phyloP scores from a whole-genome alignment of 2,888 invertebrate genomes.

The Frankliniella fusca region DNA sequence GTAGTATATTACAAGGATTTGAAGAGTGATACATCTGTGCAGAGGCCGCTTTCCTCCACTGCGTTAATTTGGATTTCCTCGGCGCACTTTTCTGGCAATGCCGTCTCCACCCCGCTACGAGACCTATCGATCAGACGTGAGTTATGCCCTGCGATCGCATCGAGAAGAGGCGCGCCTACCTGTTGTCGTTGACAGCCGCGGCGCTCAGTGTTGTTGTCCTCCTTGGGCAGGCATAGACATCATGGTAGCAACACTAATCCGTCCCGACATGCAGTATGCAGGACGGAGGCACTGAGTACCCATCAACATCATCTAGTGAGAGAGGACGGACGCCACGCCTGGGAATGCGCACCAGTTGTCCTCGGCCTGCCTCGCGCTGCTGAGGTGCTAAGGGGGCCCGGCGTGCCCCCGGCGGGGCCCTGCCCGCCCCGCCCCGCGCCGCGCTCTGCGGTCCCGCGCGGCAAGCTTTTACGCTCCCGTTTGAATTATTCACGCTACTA shows the following conservation, averaged over 20 bases:
- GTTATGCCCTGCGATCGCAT: too few relatives aligned
- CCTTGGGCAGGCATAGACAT: background rate
- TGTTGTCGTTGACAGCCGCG: too few relatives aligned
- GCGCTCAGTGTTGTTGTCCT: too few relatives aligned
- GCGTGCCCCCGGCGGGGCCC: background rate
- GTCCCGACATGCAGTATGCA: background rate
- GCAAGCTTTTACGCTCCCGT: constrained; percentile 23
- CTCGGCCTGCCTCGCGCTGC: background rate
- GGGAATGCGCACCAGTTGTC: background rate
- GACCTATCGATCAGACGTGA: too few relatives aligned
- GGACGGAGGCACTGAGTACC: background rate
- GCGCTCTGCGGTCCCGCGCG: constrained; percentile 7
- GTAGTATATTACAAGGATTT: too few relatives aligned
- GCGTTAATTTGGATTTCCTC: too few relatives aligned
- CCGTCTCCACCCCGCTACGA: too few relatives aligned
- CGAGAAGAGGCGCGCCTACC: too few relatives aligned
- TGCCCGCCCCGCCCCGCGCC: background rate
- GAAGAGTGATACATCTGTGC: too few relatives aligned
- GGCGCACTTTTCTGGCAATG: too few relatives aligned
- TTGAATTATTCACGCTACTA: constrained; percentile 25
- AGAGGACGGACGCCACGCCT: background rate
- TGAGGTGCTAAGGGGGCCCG: background rate
- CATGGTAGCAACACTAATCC: background rate
- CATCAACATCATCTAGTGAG: background rate
- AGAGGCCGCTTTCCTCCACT: too few relatives aligned